Evolutionary conservation across 1,140 invertebrate genomes (phyloP), one percentile per base, ranked within the genome.

Genomic region (Cyrtorhinus lividipennis): DNA sequence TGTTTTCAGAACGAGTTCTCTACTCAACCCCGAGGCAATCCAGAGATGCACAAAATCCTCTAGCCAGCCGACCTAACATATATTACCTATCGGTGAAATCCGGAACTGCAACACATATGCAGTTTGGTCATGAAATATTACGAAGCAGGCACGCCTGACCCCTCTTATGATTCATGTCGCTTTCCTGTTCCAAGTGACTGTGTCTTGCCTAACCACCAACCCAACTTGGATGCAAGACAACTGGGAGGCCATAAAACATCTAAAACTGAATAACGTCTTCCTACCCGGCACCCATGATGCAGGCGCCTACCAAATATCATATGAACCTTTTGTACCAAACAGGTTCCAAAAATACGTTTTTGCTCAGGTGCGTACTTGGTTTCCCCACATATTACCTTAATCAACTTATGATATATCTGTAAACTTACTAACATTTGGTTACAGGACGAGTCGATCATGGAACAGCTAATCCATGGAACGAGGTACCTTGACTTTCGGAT

Each of bases 401-500:
- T n/a, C n/a, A n/a, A n/a, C n/a, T n/a, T n/a, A n/a, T n/a, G n/a
- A n/a, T n/a, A n/a, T n/a, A n/a, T n/a, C n/a, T n/a, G n/a, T n/a
- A n/a, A n/a, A n/a, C n/a, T n/a, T 38, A 5, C 30, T 38, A 38
- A 38, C 30, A 15, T 38, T 8, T 38, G 5, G 30, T 38, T 22
- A 22, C 46, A 64, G 63, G 63, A 64, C 44, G 63, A 64, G 53
- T 53, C 20, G 1, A 53, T 64, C 22, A 20, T 64, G 63, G 63
- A 64, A 23, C 63, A 64, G 23, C 46, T 64, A 1, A 64, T 64
- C 8, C 58, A 64, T 18, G 58, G 59, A 27, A 62, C 60, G 8
- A 38, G 66, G 25, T 45, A 57, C 10, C 45, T 67, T 8, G 82
- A 84, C 65, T 75, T 84, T 24, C 72, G 82, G 26, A 75, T 81